Evolutionary conservation across 1,140 invertebrate species (phyloP).

Genomic region (Oscheius sp.): DNA sequence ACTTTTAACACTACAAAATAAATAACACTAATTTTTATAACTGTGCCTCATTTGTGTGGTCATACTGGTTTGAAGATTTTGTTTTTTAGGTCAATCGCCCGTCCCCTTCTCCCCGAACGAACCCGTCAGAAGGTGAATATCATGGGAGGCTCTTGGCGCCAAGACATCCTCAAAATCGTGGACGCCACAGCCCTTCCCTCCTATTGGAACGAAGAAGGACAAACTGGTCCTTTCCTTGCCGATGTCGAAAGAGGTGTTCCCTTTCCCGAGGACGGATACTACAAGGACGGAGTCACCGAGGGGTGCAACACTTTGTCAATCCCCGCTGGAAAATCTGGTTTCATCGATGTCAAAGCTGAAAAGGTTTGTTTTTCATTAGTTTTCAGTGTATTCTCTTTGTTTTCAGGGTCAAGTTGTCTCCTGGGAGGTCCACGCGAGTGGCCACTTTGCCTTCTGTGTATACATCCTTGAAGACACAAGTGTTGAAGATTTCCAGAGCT

Average conservation of each 20-base stretch:
- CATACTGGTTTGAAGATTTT: too few species aligned
- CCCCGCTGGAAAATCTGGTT: slow-evolving; percentile 48
- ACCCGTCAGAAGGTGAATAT: slow-evolving; percentile 60
- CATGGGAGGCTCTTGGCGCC: slow-evolving; percentile 49
- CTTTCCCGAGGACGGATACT: slow-evolving; percentile 46
- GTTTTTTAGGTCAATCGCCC: slow-evolving; percentile 50
- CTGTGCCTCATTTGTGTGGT: not conserved
- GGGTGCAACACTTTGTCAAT: slow-evolving; percentile 38
- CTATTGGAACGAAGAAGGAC: slow-evolving; percentile 54
- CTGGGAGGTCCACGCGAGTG: slow-evolving; percentile 55
- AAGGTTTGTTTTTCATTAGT: slow-evolving; percentile 24
- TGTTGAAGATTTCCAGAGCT: slow-evolving; percentile 27
- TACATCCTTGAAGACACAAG: slow-evolving; percentile 42
- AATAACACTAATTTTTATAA: not conserved
- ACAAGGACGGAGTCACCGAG: slow-evolving; percentile 26
- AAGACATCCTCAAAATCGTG: slow-evolving; percentile 53
- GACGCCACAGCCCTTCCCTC: slow-evolving; percentile 45
- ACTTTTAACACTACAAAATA: not conserved
- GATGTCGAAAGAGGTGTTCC: slow-evolving; percentile 44
- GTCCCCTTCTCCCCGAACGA: slow-evolving; percentile 54
- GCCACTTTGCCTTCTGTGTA: slow-evolving; percentile 57
- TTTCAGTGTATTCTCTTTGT: slow-evolving; percentile 30
- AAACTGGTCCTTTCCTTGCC: slow-evolving; percentile 46
- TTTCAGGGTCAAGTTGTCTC: slow-evolving; percentile 48
- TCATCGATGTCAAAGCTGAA: slow-evolving; percentile 39